Evolutionary conservation across 2,797 vertebrate species (phyloP).

Genomic region (Catostomus latipinnis): DNA sequence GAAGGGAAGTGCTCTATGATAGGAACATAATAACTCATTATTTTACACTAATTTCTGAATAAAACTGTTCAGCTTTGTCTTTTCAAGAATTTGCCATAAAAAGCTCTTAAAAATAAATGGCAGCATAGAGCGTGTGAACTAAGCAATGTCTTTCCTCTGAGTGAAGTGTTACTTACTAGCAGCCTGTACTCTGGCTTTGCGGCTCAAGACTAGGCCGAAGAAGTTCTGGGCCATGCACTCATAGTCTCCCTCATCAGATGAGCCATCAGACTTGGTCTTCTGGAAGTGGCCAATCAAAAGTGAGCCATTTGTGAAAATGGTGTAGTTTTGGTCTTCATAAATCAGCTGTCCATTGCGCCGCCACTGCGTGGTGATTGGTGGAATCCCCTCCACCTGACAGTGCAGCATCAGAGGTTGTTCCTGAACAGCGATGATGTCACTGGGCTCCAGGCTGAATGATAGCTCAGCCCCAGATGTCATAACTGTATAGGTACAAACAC

Average conservation of each 20-base stretch:
- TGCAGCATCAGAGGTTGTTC: conserved; percentile 90
- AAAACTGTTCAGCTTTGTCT: not conserved
- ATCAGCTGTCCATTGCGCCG: conserved; percentile 85
- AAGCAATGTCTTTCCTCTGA: not conserved
- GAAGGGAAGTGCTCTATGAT: not conserved
- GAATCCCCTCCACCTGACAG: conserved; percentile 93
- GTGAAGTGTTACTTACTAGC: conserved; percentile 87
- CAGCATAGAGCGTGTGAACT: not conserved
- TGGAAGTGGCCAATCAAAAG: conserved; percentile 88
- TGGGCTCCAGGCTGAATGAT: conserved; percentile 91
- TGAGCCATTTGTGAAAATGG: conserved; percentile 88
- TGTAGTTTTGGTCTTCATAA: conserved; percentile 76
- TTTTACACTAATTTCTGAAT: too few relatives aligned
- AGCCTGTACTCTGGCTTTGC: conserved; percentile 93
- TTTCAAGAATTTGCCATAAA: conserved; percentile 9
- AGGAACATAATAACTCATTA: not conserved
- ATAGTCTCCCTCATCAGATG: conserved; percentile 94
- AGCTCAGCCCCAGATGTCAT: conserved; percentile 85
- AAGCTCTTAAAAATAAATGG: not conserved
- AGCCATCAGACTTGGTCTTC: conserved; percentile 78
- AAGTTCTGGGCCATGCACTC: conserved; percentile 94
- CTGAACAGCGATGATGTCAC: conserved; percentile 89
- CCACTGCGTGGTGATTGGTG: conserved; percentile 94
- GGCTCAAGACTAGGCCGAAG: conserved; percentile 93
- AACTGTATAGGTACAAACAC: conserved; percentile 71